A percentile compares a stretch with the other conserved stretches of the same genome.
Evolutionary conservation across 2,888 invertebrate genomes (phyloP).

Genomic region (Thera britannica): DNA sequence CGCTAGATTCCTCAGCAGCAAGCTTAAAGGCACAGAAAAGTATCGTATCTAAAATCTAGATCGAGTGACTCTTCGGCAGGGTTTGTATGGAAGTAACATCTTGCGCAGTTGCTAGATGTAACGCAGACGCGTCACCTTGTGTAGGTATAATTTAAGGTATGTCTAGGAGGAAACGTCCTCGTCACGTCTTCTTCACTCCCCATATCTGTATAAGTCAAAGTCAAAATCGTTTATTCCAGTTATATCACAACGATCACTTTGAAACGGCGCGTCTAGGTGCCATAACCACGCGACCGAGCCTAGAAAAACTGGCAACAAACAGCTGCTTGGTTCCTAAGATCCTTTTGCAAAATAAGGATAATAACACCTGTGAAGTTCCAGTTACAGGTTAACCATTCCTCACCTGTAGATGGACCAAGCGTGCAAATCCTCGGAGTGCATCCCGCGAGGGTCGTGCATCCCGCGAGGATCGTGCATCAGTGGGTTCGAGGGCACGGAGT

Average conservation of each 20-base stretch:
- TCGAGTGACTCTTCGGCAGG: not conserved
- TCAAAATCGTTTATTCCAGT: no score
- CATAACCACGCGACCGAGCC: no score
- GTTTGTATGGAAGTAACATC: not conserved
- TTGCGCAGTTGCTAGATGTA: not conserved
- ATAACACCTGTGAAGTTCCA: no score
- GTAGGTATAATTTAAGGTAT: not conserved
- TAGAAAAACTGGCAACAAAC: no score
- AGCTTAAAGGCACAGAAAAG: not conserved
- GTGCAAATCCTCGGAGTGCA: constrained; percentile 96
- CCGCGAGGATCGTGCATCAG: constrained; percentile 88
- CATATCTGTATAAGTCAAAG: no score
- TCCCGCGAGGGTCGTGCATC: constrained; percentile 88
- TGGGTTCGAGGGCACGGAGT: constrained; percentile 94
- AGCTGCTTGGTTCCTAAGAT: no score
- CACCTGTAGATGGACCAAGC: constrained; percentile 98
- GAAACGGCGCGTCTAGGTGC: no score
- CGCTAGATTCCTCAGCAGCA: not conserved
- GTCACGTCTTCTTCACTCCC: not conserved
- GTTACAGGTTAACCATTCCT: not conserved
- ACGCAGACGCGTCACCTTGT: no score
- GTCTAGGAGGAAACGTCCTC: not conserved
- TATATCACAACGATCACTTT: no score
- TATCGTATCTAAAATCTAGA: not conserved
- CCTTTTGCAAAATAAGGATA: no score